Evolutionary conservation across 2,797 vertebrate genomes (phyloP), one percentile per base, ranked within the genome.

Genomic region (Anguilla megastoma): DNA sequence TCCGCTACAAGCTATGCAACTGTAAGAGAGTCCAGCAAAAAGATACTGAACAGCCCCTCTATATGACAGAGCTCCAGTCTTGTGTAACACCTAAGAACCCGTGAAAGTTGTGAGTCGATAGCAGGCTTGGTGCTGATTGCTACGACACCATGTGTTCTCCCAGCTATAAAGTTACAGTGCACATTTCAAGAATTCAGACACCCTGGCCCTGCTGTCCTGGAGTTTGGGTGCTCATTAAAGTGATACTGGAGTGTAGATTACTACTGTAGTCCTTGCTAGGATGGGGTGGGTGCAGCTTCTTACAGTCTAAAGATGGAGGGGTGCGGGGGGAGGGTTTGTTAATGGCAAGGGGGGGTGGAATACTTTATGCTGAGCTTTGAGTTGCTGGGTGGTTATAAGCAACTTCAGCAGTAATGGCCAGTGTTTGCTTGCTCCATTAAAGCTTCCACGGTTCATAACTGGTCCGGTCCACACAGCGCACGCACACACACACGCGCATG

Each of bases 351-450:
- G 94, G 94, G 93, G 92, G 95, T 95, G 95, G 96, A 95, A 91
- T 95, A 93, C 92, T 95, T 94, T 92, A 88, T 93, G 95, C 96
- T 94, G 93, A 94, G 93, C 93, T 90, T 92, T 91, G 85, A 92
- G 92, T 92, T 94, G 93, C 94, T 95, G 95, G 96, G 96, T 92
- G 88, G 95, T 95, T 92, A 92, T 93, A 95, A 93, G 96, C 95
- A 94, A 50, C 18, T 82, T 95, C 94, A 92, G 94, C 92, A 84
- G 94, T 96, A 96, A 95, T 92, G 96, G 96, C 95, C 94, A 92
- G 95, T 96, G 96, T 96, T 97, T 94, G 96, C 96, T 95, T 95
- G 83, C 92, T 94, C 94, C 95, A 96, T 94, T 95, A 95, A 92
- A 76, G 90, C 90, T 90, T 94, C 95, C 93, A 91, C 88, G 93